Conservation (phyloP, 2,888 invertebrate genomes). For the Lamproptera curius region DNA sequence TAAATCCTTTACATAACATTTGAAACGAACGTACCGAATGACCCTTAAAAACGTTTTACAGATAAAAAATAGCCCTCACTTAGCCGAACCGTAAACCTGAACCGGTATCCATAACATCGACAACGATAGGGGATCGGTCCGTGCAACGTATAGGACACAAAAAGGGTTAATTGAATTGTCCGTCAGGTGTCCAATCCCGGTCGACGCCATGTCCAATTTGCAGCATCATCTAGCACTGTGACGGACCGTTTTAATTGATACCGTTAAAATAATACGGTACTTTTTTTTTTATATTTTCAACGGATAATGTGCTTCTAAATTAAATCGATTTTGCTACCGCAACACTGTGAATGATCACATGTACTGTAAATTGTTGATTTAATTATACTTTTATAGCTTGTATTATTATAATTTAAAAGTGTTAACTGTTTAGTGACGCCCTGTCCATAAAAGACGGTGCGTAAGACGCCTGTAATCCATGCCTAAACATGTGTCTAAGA, state of each 20-base stretch:
- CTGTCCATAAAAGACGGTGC: no score
- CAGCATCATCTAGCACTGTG: not conserved
- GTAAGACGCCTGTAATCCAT: no score
- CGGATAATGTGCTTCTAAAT: no score
- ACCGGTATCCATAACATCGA: not conserved
- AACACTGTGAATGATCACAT: no score
- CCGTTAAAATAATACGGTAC: not conserved
- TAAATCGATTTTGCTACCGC: no score
- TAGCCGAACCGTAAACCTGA: not conserved
- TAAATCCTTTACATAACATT: no score
- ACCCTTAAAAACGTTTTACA: not conserved
- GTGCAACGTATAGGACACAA: slow-evolving; percentile 2
- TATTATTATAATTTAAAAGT: no score
- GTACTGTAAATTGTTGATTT: no score
- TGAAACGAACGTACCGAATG: not conserved
- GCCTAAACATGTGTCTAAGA: no score
- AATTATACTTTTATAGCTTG: no score
- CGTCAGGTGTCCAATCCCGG: slow-evolving; percentile 8
- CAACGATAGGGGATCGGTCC: slow-evolving; percentile 1
- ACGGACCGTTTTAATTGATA: slow-evolving; percentile 1
- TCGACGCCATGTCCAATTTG: not conserved
- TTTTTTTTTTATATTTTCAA: no score
- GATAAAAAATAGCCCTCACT: not conserved
- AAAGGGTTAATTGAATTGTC: slow-evolving; percentile 19
- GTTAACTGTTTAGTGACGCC: no score